phyloP scores from a whole-genome alignment of 1,140 invertebrate genomes.

The Condylostylus longicornis region DNA sequence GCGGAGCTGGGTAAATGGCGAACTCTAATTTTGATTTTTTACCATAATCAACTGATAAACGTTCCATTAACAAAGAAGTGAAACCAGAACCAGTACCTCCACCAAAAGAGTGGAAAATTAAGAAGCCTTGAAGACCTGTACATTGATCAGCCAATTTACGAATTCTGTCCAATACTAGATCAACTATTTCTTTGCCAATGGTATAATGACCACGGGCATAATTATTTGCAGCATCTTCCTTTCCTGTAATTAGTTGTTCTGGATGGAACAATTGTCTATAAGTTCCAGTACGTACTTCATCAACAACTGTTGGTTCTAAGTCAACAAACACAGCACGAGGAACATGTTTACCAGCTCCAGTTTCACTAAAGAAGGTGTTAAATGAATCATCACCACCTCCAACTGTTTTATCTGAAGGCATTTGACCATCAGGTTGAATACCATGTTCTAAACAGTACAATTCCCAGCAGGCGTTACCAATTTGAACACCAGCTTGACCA shows the following conservation, averaged over 20 bases:
- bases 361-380: slow-evolving; percentile 81
- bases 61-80: slow-evolving; percentile 74
- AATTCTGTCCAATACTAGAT: slow-evolving; percentile 61
- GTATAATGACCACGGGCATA: slow-evolving; percentile 83
- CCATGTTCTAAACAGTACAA: slow-evolving; percentile 54
- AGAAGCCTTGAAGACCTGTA: slow-evolving; percentile 71
- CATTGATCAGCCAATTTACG: slow-evolving; percentile 74
- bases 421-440: slow-evolving; percentile 55
- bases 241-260: slow-evolving; percentile 70
- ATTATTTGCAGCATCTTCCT: slow-evolving; percentile 82
- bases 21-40: slow-evolving; percentile 84
- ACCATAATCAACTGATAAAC: slow-evolving; percentile 75
- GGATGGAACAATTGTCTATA: slow-evolving; percentile 76
- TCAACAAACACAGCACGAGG: slow-evolving; percentile 74
- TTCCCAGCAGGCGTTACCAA: slow-evolving; percentile 58
- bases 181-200: slow-evolving; percentile 77
- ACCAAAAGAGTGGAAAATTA: slow-evolving; percentile 81
- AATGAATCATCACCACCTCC: slow-evolving; percentile 59
- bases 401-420: slow-evolving; percentile 59
- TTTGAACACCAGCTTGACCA: slow-evolving; percentile 60
- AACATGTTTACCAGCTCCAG: slow-evolving; percentile 72
- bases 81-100: slow-evolving; percentile 81
- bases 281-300: slow-evolving; percentile 70
- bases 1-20: slow-evolving; percentile 77
- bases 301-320: slow-evolving; percentile 62